Conservation (phyloP, 2,888 invertebrate genomes). For the Crocallis elinguaria region DNA sequence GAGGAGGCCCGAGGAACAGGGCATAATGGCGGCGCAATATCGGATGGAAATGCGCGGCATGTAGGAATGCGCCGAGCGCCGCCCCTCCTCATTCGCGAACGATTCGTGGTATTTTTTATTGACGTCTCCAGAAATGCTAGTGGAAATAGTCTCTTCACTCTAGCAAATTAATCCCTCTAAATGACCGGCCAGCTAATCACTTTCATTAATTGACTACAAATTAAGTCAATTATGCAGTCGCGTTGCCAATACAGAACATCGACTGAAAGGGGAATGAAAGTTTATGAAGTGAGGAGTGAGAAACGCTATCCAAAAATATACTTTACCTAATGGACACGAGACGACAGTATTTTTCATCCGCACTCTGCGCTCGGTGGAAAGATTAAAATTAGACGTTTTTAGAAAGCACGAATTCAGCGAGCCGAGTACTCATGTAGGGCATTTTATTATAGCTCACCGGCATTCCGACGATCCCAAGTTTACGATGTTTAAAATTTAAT, state of each 20-base stretch:
- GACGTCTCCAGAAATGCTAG: conserved; percentile 79
- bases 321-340: conserved; percentile 73
- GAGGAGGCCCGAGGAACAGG: conserved; percentile 68
- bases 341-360: conserved; percentile 71
- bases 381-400: conserved; percentile 77
- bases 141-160: conserved; percentile 62
- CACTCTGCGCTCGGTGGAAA: conserved; percentile 61
- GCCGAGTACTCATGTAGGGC: conserved; percentile 26
- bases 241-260: neutral
- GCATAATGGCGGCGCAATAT: conserved; percentile 85
- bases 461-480: conserved; percentile 1
- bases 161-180: conserved; percentile 42
- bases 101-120: conserved; percentile 84
- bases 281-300: conserved; percentile 57
- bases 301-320: conserved; percentile 70
- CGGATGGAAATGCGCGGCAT: conserved; percentile 85
- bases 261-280: conserved; percentile 42
- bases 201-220: conserved; percentile 23
- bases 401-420: conserved; percentile 62
- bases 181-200: conserved; percentile 34
- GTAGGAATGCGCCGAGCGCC: conserved; percentile 83
- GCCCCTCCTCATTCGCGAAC: conserved; percentile 79
- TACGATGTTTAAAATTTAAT: conserved; percentile 18
- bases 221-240: conserved; percentile 20
- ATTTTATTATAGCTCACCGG: conserved; percentile 15